phyloP scores from a whole-genome alignment of 2,113 vertebrate species.

The Montifringilla adamsi region DNA sequence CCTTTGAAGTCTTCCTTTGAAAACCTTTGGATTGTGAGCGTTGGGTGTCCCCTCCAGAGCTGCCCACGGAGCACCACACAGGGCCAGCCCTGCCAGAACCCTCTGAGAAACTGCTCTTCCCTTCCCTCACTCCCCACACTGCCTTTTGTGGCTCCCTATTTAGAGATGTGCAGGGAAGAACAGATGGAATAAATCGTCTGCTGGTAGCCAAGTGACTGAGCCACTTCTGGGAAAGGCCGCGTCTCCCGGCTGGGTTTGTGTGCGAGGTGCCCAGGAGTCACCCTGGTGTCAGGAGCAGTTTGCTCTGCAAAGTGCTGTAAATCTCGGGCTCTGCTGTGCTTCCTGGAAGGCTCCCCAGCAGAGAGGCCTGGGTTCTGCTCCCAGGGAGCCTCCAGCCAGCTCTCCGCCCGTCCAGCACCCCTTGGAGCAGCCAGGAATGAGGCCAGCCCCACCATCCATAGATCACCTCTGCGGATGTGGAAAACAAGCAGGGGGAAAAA shows the following conservation, averaged over 20 bases:
- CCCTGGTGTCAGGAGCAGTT: background rate
- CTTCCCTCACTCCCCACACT: background rate
- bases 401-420: background rate
- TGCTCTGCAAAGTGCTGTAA: background rate
- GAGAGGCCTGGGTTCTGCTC: background rate
- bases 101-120: constrained; percentile 32
- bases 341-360: constrained; percentile 21
- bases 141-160: background rate
- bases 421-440: background rate
- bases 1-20: background rate
- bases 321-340: background rate
- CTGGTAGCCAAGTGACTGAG: constrained; percentile 15
- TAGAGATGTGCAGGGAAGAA: background rate
- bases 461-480: constrained; percentile 46
- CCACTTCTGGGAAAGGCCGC: constrained; percentile 23
- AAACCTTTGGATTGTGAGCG: background rate
- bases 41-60: background rate
- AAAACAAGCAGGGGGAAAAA: background rate
- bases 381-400: background rate
- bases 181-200: constrained; percentile 53
- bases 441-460: constrained; percentile 21
- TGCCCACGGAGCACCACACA: background rate
- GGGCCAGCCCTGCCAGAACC: background rate
- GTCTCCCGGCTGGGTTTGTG: background rate
- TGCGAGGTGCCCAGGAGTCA: background rate